These are phyloP conservation scores for Pantelozetes paolii DNA, from an alignment of 2,888 invertebrate species.

Conservation along the genomic window DNA sequence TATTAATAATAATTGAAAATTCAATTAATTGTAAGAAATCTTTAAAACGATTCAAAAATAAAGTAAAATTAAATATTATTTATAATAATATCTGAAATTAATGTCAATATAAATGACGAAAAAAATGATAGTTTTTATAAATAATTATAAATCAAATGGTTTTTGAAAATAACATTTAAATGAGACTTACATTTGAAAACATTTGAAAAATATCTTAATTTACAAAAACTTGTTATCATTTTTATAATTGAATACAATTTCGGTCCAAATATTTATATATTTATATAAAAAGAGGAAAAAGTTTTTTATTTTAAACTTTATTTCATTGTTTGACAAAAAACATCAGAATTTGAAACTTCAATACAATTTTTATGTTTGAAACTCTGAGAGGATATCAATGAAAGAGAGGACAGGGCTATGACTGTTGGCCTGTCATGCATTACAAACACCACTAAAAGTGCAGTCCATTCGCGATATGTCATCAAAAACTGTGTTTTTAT, in stretches of 20 bases:
- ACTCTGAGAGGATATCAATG: neutral
- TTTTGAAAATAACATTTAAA: neutral
- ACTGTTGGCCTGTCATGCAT: constrained; percentile 18
- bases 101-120: too few relatives aligned
- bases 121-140: neutral
- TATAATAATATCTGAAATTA: too few relatives aligned
- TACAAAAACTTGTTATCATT: neutral
- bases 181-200: constrained; percentile 2
- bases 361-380: too few relatives aligned
- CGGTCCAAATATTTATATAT: neutral
- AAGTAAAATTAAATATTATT: too few relatives aligned
- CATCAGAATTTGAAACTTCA: too few relatives aligned
- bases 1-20: neutral
- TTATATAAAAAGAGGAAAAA: too few relatives aligned
- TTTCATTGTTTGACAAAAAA: too few relatives aligned
- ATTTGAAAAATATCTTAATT: constrained; percentile 10
- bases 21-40: too few relatives aligned
- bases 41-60: too few relatives aligned
- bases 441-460: neutral
- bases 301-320: too few relatives aligned
- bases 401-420: neutral
- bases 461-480: neutral
- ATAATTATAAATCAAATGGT: neutral
- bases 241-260: neutral
- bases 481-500: neutral